Conservation (phyloP, 2,888 invertebrate genomes). For the Aleiodes testaceus region DNA sequence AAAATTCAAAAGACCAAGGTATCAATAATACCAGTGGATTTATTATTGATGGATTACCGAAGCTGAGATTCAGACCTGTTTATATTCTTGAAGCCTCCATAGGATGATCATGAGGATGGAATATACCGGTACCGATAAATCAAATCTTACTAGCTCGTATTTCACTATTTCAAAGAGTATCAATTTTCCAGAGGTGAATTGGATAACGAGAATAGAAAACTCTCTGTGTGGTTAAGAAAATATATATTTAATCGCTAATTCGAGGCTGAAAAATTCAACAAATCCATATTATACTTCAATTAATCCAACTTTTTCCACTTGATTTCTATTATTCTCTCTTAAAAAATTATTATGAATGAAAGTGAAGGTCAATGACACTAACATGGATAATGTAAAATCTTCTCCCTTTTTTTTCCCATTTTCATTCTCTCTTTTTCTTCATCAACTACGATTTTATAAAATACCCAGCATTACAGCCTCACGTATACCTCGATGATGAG, state of each 20-base stretch:
- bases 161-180: conserved; percentile 29
- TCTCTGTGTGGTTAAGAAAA: conserved; percentile 6
- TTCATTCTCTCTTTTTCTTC: too few relatives aligned
- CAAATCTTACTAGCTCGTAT: conserved; percentile 26
- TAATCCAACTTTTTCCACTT: neutral
- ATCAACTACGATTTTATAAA: neutral
- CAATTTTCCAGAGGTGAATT: conserved; percentile 31
- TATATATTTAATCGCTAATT: conserved; percentile 5
- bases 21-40: conserved; percentile 8
- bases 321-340: neutral
- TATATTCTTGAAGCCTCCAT: conserved; percentile 1
- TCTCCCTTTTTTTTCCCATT: too few relatives aligned
- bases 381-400: neutral
- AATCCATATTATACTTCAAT: neutral
- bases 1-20: neutral
- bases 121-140: conserved; percentile 16
- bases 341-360: conserved; percentile 20
- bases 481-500: conserved; percentile 53
- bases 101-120: conserved; percentile 7
- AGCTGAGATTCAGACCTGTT: conserved; percentile 8
- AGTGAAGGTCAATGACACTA: conserved; percentile 28
- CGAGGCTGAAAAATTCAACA: neutral
- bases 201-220: conserved; percentile 34
- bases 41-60: conserved; percentile 26
- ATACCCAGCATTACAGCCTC: neutral